Conservation (phyloP, 2,797 vertebrate species). For the Ptychobarbus kaznakovi region DNA sequence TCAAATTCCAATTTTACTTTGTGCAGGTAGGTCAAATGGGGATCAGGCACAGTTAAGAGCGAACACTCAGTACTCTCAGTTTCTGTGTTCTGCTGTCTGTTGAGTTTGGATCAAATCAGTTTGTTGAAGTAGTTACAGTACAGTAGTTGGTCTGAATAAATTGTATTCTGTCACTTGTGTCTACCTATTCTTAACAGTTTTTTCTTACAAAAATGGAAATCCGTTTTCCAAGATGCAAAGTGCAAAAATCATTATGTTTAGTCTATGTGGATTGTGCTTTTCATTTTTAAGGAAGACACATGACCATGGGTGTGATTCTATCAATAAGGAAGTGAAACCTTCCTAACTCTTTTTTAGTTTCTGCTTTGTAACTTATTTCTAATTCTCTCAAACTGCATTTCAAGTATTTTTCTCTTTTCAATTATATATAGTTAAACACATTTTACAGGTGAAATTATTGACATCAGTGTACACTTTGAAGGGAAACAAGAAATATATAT, state of each 20-base stretch:
- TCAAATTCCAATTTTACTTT: not conserved
- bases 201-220: not conserved
- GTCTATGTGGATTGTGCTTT: not conserved
- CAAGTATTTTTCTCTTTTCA: not conserved
- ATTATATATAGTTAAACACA: not conserved
- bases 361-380: slow-evolving; percentile 7
- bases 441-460: not conserved
- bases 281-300: slow-evolving; percentile 3
- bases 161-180: not conserved
- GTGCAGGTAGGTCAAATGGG: not conserved
- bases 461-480: not conserved
- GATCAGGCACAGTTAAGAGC: not conserved
- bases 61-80: not conserved
- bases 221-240: not conserved
- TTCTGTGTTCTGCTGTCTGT: not conserved
- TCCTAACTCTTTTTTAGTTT: slow-evolving; percentile 5
- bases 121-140: not conserved
- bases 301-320: not conserved
- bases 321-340: slow-evolving; percentile 15
- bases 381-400: not conserved
- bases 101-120: not conserved
- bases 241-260: not conserved
- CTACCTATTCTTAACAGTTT: not conserved
- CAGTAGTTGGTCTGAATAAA: not conserved
- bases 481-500: not conserved